Percentiles rank a stretch among this genome's conserved stretches.
Evolutionary conservation across 2,797 vertebrate species (phyloP).

Genomic region (Peromyscus nudipes): DNA sequence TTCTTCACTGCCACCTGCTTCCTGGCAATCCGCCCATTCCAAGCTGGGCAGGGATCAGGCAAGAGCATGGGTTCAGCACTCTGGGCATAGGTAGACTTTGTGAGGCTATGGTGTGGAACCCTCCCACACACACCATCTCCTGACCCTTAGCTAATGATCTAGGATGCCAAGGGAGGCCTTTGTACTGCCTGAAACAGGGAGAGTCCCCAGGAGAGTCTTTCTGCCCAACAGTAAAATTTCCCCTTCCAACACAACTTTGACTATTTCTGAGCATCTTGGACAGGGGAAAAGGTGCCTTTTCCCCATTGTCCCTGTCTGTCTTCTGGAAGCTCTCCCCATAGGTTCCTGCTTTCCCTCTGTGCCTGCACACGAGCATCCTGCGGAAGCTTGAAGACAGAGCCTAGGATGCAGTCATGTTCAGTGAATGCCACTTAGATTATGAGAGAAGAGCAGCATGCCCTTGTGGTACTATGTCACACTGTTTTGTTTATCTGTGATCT

Average conservation of each 20-base stretch:
- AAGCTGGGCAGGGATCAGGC: neutral
- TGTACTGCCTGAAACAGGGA: neutral
- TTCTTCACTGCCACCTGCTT: neutral
- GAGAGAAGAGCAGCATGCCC: neutral
- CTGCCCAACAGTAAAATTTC: neutral
- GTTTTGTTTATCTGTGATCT: slow-evolving; percentile 64
- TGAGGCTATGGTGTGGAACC: neutral
- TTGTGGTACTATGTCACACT: neutral
- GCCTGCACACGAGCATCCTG: neutral
- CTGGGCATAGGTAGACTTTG: neutral
- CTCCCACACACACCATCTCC: neutral
- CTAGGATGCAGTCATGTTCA: neutral
- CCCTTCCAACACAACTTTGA: neutral
- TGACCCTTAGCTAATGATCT: neutral
- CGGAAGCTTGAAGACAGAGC: neutral
- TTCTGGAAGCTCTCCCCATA: neutral
- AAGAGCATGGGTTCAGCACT: neutral
- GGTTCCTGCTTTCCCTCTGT: neutral
- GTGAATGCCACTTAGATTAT: neutral
- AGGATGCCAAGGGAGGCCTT: slow-evolving; percentile 13
- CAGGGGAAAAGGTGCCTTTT: neutral
- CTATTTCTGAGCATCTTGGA: neutral
- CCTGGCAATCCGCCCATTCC: neutral
- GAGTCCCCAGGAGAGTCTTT: slow-evolving; percentile 22
- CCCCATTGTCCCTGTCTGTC: neutral